Base-by-base conservation (phyloP, 1,140 invertebrate species). In the Tyrophagus putrescentiae region DNA sequence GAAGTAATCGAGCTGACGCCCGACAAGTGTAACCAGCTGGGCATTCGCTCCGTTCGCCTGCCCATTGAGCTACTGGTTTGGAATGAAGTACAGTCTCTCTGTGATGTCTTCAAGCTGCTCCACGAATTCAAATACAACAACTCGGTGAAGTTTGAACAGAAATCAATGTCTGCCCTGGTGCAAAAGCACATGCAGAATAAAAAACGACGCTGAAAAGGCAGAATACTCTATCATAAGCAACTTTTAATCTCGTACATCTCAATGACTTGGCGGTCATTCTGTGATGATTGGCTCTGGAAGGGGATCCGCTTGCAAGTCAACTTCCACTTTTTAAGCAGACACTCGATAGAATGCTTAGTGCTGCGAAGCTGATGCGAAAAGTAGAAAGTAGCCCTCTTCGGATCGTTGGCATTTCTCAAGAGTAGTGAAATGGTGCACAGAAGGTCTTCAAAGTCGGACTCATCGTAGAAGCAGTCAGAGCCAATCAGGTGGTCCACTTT, bases 11-110 rank as follows among this genome's bases (percentile, higher is more conserved):
- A 52, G 23, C 18, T 62, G 11, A 84, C 87, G 18, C 67, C 91
- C 57, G 85, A 83, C 21, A 93, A 88, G 76, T 88, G 88, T 0
- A 94, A 91, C 72, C 73, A 76, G 65, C 78, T 91, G 71, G 79
- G 80, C 3, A 66, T 95, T 9, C 76, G 74, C 67, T 84, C 84
- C 79, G 81, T 79, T 0, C 84, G 80, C 69, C 74, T 93, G 23
- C 89, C 89, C 3, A 67, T 92, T 9, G 84, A 88, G 67, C 4
- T 13, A 1, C 1, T 4, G 53, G 34, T 44, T n/a, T 3, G 27
- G 3, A 27, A 45, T n/a, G 9, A 59, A 11, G 25, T 59, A 16
- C 48, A 59, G 50, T 59, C 57, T 21, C 27, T 59, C 6, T n/a
- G 36, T 45, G 21, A n/a, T 44, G 57, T 59, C 7, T 2, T 33